Conservation (phyloP, 2,888 invertebrate genomes). For the Lycaena phlaeas region DNA sequence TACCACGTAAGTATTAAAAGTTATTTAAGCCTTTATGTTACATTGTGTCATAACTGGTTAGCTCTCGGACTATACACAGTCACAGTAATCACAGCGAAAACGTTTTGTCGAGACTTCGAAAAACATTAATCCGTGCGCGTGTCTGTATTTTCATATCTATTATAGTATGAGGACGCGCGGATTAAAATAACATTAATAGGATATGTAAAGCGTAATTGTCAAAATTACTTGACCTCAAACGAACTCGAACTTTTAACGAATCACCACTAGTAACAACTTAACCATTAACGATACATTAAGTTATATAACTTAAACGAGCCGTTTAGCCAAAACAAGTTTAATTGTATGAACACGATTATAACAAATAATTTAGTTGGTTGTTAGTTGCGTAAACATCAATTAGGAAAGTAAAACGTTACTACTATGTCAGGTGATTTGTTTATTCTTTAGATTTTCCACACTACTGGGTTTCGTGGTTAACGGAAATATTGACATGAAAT, state of each 20-base stretch:
- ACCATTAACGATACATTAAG: not conserved
- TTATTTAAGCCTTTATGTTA: no score
- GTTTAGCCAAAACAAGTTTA: not conserved
- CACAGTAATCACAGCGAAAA: no score
- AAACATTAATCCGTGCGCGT: conserved; percentile 5
- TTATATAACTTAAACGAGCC: not conserved
- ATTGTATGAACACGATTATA: not conserved
- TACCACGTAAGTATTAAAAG: no score
- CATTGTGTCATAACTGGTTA: no score
- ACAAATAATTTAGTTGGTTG: not conserved
- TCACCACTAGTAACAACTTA: conserved; percentile 20
- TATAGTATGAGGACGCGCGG: conserved; percentile 9
- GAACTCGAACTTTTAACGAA: conserved; percentile 19
- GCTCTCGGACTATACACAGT: not conserved
- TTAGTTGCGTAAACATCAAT: conserved; percentile 6
- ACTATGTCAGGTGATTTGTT: no score
- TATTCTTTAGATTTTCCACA: no score
- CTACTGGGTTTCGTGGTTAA: no score
- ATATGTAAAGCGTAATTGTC: conserved; percentile 21
- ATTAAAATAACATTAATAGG: conserved; percentile 23
- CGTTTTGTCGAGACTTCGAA: not conserved
- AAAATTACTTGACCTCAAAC: conserved; percentile 26
- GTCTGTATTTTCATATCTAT: conserved; percentile 2
- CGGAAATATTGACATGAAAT: no score
- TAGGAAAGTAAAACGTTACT: no score